phyloP scores from a whole-genome alignment of 1,140 invertebrate species.

The Meloidogyne hapla region DNA sequence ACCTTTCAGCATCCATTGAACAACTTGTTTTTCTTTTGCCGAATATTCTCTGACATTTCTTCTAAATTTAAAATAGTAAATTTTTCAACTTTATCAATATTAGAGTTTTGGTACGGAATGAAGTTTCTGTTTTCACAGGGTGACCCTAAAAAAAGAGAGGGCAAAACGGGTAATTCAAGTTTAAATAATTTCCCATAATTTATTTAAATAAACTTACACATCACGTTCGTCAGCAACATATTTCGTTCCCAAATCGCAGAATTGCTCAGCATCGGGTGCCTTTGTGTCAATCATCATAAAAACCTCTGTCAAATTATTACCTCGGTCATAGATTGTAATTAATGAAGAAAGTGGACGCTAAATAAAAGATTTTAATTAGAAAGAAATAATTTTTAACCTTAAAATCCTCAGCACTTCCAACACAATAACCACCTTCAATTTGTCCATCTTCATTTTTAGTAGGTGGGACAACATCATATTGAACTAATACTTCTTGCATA shows the following conservation, averaged over 20 bases:
- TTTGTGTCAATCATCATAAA: slow-evolving; percentile 9
- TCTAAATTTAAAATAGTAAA: too few relatives aligned
- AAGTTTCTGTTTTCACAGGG: too few relatives aligned
- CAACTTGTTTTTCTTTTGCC: too few relatives aligned
- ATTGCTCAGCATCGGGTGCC: background rate
- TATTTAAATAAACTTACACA: too few relatives aligned
- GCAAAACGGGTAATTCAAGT: too few relatives aligned
- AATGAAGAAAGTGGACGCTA: slow-evolving; percentile 2
- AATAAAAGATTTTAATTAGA: background rate
- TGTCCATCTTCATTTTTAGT: background rate
- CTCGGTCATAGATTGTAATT: background rate
- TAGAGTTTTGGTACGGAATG: too few relatives aligned
- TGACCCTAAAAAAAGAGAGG: too few relatives aligned
- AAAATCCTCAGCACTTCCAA: background rate
- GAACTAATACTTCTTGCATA: background rate
- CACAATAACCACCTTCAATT: slow-evolving; percentile 10
- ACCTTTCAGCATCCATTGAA: too few relatives aligned
- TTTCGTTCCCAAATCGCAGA: background rate
- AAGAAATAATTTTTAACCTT: background rate
- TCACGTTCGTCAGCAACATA: background rate
- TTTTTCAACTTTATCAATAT: too few relatives aligned
- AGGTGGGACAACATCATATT: background rate
- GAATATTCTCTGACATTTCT: too few relatives aligned
- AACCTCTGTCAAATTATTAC: background rate
- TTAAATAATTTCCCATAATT: too few relatives aligned